phyloP scores from a whole-genome alignment of 2,113 vertebrate genomes.

The Xiphias gladius region DNA sequence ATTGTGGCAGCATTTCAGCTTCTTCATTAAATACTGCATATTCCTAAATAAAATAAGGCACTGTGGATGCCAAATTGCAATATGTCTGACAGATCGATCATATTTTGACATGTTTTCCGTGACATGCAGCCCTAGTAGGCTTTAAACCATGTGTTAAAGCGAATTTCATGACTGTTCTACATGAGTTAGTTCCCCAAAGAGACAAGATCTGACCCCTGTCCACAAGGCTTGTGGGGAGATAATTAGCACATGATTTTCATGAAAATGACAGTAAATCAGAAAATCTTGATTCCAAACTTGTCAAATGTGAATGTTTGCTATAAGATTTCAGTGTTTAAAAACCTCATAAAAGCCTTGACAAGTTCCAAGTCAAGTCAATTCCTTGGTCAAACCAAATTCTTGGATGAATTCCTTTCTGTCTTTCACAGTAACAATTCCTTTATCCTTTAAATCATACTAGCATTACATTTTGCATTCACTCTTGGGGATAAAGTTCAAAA shows the following conservation, averaged over 20 bases:
- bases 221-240: neutral
- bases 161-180: slow-evolving; percentile 25
- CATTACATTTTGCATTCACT: slow-evolving; percentile 7
- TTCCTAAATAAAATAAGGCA: neutral
- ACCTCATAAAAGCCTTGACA: slow-evolving; percentile 5
- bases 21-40: neutral
- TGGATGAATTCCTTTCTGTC: neutral
- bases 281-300: slow-evolving; percentile 20
- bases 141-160: slow-evolving; percentile 20
- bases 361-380: slow-evolving; percentile 4
- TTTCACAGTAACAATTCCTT: neutral
- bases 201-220: slow-evolving; percentile 16
- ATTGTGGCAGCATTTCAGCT: neutral
- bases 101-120: slow-evolving; percentile 16
- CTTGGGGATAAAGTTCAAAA: slow-evolving; percentile 38
- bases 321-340: neutral
- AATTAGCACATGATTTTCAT: slow-evolving; percentile 15
- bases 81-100: slow-evolving; percentile 4
- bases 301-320: neutral
- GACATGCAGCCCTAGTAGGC: neutral
- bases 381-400: neutral
- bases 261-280: slow-evolving; percentile 3
- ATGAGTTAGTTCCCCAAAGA: slow-evolving; percentile 6
- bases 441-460: slow-evolving; percentile 21
- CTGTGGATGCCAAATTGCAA: neutral